phyloP scores from a whole-genome alignment of 2,113 vertebrate genomes.

The Triplophysa rosa region DNA sequence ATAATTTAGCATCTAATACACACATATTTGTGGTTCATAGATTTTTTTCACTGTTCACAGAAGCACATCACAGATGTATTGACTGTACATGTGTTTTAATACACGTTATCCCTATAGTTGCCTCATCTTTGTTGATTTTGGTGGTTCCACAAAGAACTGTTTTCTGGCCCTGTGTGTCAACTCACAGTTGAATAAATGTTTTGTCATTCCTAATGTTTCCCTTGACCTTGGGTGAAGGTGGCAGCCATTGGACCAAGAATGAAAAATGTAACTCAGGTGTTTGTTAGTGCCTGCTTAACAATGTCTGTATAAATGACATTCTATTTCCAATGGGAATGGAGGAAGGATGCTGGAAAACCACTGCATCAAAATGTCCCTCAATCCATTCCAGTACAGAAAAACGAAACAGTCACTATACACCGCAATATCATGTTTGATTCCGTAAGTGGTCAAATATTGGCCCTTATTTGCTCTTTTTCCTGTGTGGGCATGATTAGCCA shows the following conservation, averaged over 20 bases:
- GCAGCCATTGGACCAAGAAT: conserved; percentile 33
- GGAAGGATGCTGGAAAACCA: neutral
- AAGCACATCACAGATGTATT: conserved; percentile 7
- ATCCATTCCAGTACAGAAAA: neutral
- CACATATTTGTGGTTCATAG: conserved; percentile 24
- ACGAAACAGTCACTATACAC: neutral
- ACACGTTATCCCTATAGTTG: neutral
- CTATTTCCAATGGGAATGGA: neutral
- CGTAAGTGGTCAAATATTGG: conserved; percentile 30
- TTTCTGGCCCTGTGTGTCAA: neutral
- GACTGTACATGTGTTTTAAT: neutral
- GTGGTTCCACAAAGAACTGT: neutral
- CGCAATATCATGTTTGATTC: conserved; percentile 1
- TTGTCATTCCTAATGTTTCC: conserved; percentile 38
- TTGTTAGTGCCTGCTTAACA: conserved; percentile 14
- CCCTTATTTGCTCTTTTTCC: neutral
- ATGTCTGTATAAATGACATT: conserved; percentile 41
- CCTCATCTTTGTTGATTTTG: neutral
- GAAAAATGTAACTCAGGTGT: conserved; percentile 38
- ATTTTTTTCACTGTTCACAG: neutral
- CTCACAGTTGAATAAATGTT: conserved; percentile 18
- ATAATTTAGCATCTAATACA: conserved; percentile 50
- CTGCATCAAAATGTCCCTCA: neutral
- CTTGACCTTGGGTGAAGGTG: conserved; percentile 43
- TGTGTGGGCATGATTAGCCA: conserved; percentile 8